Evolutionary conservation across 2,113 vertebrate species (phyloP), one percentile per base, ranked within the genome.

Genomic region (Scomber colias): DNA sequence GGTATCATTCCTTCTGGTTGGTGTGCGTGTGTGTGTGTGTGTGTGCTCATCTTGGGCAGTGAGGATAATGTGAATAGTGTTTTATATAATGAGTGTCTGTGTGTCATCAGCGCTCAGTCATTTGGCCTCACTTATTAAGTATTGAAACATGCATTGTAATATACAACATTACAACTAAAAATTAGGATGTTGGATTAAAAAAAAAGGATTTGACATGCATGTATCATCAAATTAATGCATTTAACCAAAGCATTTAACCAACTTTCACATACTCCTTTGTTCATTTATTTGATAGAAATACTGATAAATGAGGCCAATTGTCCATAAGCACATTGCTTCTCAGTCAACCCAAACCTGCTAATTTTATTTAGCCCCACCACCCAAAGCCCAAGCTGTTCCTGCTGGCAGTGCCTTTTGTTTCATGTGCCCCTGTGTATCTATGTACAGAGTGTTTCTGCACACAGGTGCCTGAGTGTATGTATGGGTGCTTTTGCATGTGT

Each of bases 351-450:
- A 62, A 6, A 44, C 63, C 8, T 65, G 13, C 51, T 44, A 5
- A 14, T 44, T 35, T 50, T 63, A 40, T 57, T 54, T 19, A 31
- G 31, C 9, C 0, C 60, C 74, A 57, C 76, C 76, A 77, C 74
- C 82, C 79, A 75, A 75, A 75, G 73, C 77, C 82, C 71, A 48
- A 78, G 61, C 85, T 87, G 69, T 92, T 87, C 79, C 89, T 87
- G 88, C 92, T 92, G 90, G 89, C 93, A 94, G 93, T 95, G 94
- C 94, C 94, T 95, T 95, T 90, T 83, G 89, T 90, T 93, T 82
- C 60, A 73, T 81, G 84, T 85, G 70, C 83, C 71, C 81, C 78
- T 53, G 80, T 76, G 72, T 87, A 50, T 60, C 15, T 59, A 45
- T 66, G 65, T 63, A 67, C 17, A 35, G 67, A 79, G 87, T 87